Base-by-base conservation (phyloP, 2,113 vertebrate species). In the Sylvia atricapilla region DNA sequence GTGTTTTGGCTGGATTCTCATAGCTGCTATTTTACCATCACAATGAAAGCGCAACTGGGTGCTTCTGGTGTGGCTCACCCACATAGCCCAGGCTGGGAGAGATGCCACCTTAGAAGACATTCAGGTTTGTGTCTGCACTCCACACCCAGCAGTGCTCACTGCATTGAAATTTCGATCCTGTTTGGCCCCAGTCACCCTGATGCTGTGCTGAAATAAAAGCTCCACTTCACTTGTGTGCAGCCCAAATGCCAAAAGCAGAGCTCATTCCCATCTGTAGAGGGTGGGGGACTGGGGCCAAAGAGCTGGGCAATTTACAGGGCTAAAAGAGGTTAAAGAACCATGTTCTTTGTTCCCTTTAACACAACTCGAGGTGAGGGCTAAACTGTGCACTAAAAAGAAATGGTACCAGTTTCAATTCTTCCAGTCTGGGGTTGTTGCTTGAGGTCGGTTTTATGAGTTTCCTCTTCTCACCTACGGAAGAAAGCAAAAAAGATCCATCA, bases 371-470 rank as follows among this genome's bases (percentile, higher is more conserved):
- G 22, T 33, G 47, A 76, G 30, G 25, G 13, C 52, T 56, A 67
- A 93, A 55, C 2, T 23, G 2, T 1, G 10, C 2, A 60, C 22
- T 33, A 55, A 83, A 83, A 90, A 92, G 27, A 59, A 84, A 41
- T 21, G 52, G 43, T 98, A 99, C 99, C 98, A 96, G 96, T 67
- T 99, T 98, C 39, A 99, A 58, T 53, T 98, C 97, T 67, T 97
- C 95, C 52, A 99, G 33, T 90, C 98, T 98, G 56, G 98, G 96
- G 55, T 98, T 98, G 70, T 96, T 97, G 60, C 97, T 94, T 90
- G 98, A 98, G 5, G 80, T 76, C 0, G 98, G 98, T 21, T 98
- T 98, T 87, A 99, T 98, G 66, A 98, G 33, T 87, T 98, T 99
- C 93, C 81, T 98, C 93, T 96, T 98, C 89, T 98, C 98, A 24